Base-by-base conservation (phyloP, 2,113 vertebrate genomes). In the Ammodytes marinus region DNA sequence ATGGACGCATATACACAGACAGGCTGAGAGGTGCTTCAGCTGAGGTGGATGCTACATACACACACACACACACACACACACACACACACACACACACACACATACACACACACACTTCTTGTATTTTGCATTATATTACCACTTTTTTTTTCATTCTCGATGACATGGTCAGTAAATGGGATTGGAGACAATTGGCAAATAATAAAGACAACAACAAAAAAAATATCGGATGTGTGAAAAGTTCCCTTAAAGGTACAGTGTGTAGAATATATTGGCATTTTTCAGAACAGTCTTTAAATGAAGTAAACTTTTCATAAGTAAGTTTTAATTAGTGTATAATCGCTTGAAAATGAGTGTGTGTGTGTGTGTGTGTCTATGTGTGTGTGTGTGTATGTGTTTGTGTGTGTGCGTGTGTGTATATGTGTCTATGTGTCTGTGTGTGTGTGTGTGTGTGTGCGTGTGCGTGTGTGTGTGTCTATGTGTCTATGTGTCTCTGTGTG, bases 11-110 rank as follows among this genome's bases (percentile, higher is more conserved):
- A 27, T 27, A 47, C 61, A 68, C 78, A 71, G 53, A 76, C 68
- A 42, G 40, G 61, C 69, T 50, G 77, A 72, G 58, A 80, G 79
- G 52, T 66, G 70, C 79, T 74, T 79, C 80, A 63, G 49, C 42
- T 37, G 58, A 83, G 55, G 53, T 57, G 80, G 52, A 77, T 47
- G 70, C 39, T 54, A 10, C 50, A 65, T 43, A n/a, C n/a, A n/a
- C n/a, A n/a, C n/a, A n/a, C n/a, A n/a, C n/a, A n/a, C n/a, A n/a
- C 52, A 27, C 5, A 40, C 2, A 3, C 39, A 52, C 4, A 53
- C 27, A 55, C n/a, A 46, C n/a, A 58, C 35, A 3, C 39, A 52
- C 4, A 53, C 27, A 55, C n/a, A 46, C n/a, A 58, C 52, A 27
- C 5, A 40, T 1, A 3, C 39, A 52, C 4, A 53, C 27, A 55